Percentiles rank a stretch among this genome's conserved stretches.
These are phyloP conservation scores for Labeo rohita DNA, from an alignment of 2,113 vertebrate species.

Conservation along the genomic window DNA sequence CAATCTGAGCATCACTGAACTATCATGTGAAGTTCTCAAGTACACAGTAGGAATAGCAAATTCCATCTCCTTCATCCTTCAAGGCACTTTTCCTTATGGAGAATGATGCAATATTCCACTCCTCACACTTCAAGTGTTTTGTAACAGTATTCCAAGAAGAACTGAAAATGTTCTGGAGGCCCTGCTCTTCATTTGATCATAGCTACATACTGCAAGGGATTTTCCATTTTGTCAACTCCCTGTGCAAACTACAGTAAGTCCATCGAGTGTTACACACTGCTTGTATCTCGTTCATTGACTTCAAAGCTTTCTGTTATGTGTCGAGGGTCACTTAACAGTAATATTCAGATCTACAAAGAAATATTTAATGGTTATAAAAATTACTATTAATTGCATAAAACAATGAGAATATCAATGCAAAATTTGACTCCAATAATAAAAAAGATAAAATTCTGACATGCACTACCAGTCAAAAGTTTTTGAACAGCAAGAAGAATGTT, in stretches of 20 bases:
- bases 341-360: background rate
- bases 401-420: background rate
- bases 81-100: constrained; percentile 9
- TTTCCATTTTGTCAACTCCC: constrained; percentile 23
- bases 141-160: constrained; percentile 24
- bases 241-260: background rate
- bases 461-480: too few species aligned
- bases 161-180: constrained; percentile 8
- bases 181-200: constrained; percentile 16
- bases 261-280: background rate
- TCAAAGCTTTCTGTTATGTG: background rate
- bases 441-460: background rate
- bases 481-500: too few species aligned
- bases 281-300: background rate
- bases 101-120: constrained; percentile 30
- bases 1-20: background rate
- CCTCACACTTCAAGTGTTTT: constrained; percentile 1
- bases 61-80: constrained; percentile 12
- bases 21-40: background rate
- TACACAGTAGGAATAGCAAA: constrained; percentile 7
- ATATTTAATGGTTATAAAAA: background rate
- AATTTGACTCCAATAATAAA: background rate
- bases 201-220: constrained; percentile 9
- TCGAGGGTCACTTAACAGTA: background rate
- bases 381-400: background rate